These are phyloP conservation scores for Prostheceraeus crozeri DNA, from an alignment of 2,888 invertebrate genomes.

Conservation along the genomic window DNA sequence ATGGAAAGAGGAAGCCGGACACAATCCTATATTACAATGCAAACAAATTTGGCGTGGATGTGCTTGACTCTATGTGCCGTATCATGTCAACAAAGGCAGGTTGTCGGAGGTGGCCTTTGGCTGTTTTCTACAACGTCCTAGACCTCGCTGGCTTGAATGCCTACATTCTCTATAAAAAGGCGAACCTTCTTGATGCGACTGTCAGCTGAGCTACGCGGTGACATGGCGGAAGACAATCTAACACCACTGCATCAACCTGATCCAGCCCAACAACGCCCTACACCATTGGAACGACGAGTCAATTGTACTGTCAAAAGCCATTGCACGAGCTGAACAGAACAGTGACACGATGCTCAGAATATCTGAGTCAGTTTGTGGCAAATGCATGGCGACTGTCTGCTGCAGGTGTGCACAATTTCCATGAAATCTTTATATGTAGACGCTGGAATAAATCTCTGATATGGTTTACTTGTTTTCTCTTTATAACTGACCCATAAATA, in stretches of 20 bases:
- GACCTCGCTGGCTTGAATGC: constrained; percentile 21
- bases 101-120: constrained; percentile 15
- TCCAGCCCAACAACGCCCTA: constrained; percentile 19
- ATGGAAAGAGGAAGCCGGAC: constrained; percentile 19
- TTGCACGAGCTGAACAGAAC: constrained; percentile 22
- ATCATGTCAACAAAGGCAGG: constrained; percentile 11
- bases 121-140: constrained; percentile 11
- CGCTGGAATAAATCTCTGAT: too few species aligned
- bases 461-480: too few species aligned
- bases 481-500: too few species aligned
- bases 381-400: too few species aligned
- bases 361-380: too few species aligned
- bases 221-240: constrained; percentile 19
- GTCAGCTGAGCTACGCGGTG: constrained; percentile 14
- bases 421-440: too few species aligned
- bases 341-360: neutral
- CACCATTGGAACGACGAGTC: constrained; percentile 12
- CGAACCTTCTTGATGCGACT: constrained; percentile 12
- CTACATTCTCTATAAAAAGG: constrained; percentile 1
- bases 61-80: constrained; percentile 12
- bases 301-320: constrained; percentile 5
- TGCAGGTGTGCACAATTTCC: too few species aligned
- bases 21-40: constrained; percentile 4
- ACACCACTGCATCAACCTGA: constrained; percentile 4
- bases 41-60: constrained; percentile 25